Evolutionary conservation across 23 tunicate genomes (phyloP), one percentile per base, ranked within the genome.

Genomic region (Ascidia mentula): DNA sequence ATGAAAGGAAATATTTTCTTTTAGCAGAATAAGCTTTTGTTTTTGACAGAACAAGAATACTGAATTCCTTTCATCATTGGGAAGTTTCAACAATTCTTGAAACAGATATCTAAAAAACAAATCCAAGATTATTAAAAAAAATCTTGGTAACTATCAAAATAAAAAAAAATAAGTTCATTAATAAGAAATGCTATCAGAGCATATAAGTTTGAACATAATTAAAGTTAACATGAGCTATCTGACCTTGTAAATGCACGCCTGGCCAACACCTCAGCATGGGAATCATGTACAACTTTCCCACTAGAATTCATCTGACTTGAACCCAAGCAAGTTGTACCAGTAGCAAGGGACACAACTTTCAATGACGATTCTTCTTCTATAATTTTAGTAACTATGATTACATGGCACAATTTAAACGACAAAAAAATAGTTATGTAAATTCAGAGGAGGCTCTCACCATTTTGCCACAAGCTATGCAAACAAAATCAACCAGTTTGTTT

Each of bases 291-390:
- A 17, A 85, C 33, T 76, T 72, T 85, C 20, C 96, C 96, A 69
- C 69, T 79, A 34, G 69, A n/a, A 24, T 73, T 40, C 79, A 80
- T 78, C 34, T 90, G 89, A 46, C 84, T 80, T 4, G 40, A 72
- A 20, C 96, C 96, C 9, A 90, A 46, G 40, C 96, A 90, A 18
- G 84, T 65, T 45, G 96, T 90, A 7, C 96, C 96, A 45, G 96
- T 90, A 60, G 90, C 96, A 45, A 90, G 46, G 35, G 96, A 78
- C 0, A 90, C 89, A 8, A 80, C 87, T 46, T 75, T 76, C 71
- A 91, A 71, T 1, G n/a, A 42, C 15, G 42, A 31, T 33, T 72
- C 86, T 53, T 53, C 28, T 20, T 53, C 65, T 53, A n/a, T n/a
- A n/a, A n/a, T n/a, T n/a, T n/a, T n/a, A n/a, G n/a, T n/a, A n/a